phyloP scores from a whole-genome alignment of 2,113 vertebrate species.

The Dasyornis broadbenti region DNA sequence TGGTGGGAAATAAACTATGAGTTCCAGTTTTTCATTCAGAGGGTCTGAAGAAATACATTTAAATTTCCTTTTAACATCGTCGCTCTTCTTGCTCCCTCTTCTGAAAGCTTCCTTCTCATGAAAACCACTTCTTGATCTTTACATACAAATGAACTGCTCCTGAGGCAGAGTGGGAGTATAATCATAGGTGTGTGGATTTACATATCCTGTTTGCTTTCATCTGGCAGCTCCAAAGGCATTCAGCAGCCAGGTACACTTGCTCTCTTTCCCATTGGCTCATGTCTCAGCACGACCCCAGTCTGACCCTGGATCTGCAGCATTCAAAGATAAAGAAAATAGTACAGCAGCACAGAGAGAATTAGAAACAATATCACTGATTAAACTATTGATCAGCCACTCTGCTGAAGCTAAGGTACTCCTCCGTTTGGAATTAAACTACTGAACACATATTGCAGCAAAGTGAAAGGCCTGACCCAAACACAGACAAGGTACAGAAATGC shows the following conservation, averaged over 20 bases:
- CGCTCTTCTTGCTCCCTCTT: neutral
- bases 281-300: neutral
- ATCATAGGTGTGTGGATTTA: neutral
- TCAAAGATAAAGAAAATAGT: neutral
- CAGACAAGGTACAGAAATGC: neutral
- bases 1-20: neutral
- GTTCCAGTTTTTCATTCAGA: neutral
- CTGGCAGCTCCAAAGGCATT: neutral
- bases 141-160: neutral
- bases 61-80: neutral
- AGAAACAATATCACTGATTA: conserved; percentile 24
- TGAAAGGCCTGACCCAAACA: neutral
- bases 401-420: neutral
- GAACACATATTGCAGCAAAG: neutral
- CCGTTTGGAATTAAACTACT: neutral
- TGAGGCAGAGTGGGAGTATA: neutral
- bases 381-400: conserved; percentile 29
- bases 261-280: neutral
- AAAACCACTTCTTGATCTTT: neutral
- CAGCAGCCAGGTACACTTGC: neutral
- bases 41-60: neutral
- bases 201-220: neutral
- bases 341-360: neutral
- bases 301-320: neutral
- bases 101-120: neutral